These are phyloP conservation scores for Drosophila melanocephala DNA, from an alignment of 2,888 invertebrate species.

Conservation along the genomic window DNA sequence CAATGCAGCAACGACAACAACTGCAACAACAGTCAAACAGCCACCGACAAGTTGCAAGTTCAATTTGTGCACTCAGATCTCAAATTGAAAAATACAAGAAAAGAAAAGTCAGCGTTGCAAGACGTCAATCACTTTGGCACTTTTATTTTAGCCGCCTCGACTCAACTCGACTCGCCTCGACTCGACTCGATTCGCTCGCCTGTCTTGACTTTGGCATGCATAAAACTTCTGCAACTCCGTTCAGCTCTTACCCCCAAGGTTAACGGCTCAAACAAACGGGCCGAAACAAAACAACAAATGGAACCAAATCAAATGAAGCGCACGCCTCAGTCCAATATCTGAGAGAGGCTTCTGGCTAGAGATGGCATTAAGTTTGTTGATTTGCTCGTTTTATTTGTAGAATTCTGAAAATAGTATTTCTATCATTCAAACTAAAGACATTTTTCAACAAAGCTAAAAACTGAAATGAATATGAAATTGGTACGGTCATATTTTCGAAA, in stretches of 20 bases:
- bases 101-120: constrained; percentile 57
- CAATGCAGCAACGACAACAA: constrained; percentile 29
- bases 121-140: constrained; percentile 70
- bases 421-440: not conserved
- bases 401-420: not conserved
- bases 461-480: not conserved
- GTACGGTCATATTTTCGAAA: not conserved
- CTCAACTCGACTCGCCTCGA: constrained; percentile 1
- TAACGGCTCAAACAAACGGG: constrained; percentile 72
- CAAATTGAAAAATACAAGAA: constrained; percentile 53
- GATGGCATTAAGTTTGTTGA: constrained; percentile 32
- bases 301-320: constrained; percentile 62
- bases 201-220: constrained; percentile 41
- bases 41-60: constrained; percentile 50
- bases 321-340: constrained; percentile 1
- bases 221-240: constrained; percentile 23
- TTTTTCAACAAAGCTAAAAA: not conserved
- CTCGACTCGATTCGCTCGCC: constrained; percentile 5
- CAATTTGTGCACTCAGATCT: constrained; percentile 53
- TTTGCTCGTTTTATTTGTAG: not conserved
- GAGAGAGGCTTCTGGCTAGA: constrained; percentile 45
- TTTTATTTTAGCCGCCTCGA: constrained; percentile 35
- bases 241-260: constrained; percentile 71
- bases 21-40: constrained; percentile 14
- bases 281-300: constrained; percentile 63